Evolutionary conservation across 2,113 vertebrate genomes (phyloP), one percentile per base, ranked within the genome.

Genomic region (Lasiurus cinereus): DNA sequence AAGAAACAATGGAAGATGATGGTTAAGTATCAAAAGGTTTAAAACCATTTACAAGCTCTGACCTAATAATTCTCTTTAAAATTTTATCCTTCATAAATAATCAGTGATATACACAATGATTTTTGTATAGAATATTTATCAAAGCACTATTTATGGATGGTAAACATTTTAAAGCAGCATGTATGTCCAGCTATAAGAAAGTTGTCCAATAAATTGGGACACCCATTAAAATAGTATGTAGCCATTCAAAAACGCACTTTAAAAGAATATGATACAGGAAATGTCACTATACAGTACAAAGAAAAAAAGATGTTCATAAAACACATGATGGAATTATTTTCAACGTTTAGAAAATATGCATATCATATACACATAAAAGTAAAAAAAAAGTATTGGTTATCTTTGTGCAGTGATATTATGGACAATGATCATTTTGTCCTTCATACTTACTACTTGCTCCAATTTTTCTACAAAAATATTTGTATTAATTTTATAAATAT

Each of bases 81-180:
- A 92, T 90, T 54, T n/a, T 93, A 86, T 74, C 19, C 48, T 92
- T 92, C 89, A 96, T 52, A 93, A 89, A 36, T 64, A 69, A 62
- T 66, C 9, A 70, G 36, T 36, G 52, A 94, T 88, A 84, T 6
- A 46, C 21, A 78, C 66, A 52, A 76, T 39, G 19, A 90, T 62
- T 91, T 90, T 39, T 90, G 9, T 78, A 85, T 6, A 83, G 67
- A 78, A 78, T 88, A 74, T 54, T 90, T 87, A 84, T 36, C 56
- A 84, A 84, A 91, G 62, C 36, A 80, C 54, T 91, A 86, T 77
- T 72, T 67, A 76, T 78, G 29, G 29, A 95, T 33, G 29, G 52
- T 50, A 84, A 92, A 80, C 56, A 91, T 72, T 91, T 88, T 59
- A 92, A 83, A 93, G 11, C 56, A 78, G 46, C 62, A 87, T 74